Base-by-base conservation (phyloP, 2,888 invertebrate species). In the Pristionchus maxplancki region DNA sequence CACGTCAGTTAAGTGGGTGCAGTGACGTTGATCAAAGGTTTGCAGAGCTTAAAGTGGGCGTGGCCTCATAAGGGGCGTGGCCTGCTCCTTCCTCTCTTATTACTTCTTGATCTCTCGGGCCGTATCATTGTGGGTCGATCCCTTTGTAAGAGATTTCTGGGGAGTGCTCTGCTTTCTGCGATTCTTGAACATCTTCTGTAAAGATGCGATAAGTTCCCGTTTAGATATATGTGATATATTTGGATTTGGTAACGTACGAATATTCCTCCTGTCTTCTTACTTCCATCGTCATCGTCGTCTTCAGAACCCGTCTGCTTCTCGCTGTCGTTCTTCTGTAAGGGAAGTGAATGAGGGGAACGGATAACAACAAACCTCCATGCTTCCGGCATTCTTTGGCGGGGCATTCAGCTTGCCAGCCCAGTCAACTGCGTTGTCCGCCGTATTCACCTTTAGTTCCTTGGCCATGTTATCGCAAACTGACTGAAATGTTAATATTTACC, bases 1-100 rank as follows among this genome's bases (percentile, higher is more conserved):
- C 78, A 78, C 78, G 44, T 78, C 78, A 78, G 78, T 78, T 78
- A 78, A 78, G 78, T 78, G 48, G 9, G 78, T 44, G 44, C n/a
- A 40, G 78, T 48, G 78, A 78, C 44, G 78, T n/a, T n/a, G n/a
- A n/a, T n/a, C n/a, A n/a, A n/a, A n/a, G n/a, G n/a, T n/a, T n/a
- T n/a, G n/a, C n/a, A n/a, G n/a, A n/a, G n/a, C n/a, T n/a, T n/a
- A n/a, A n/a, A n/a, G n/a, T n/a, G n/a, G n/a, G n/a, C n/a, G n/a
- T n/a, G 20, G 71, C 31, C n/a, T 34, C 34, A 17, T n/a, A 78
- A 4, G n/a, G 78, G 40, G 78, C 78, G 78, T 9, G 78, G 74
- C 40, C 40, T 74, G 20, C 20, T 17, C 67, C 34, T 34, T 28
- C 31, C 40, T 31, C 64, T 13, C 78, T 20, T 15, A 24, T 78